Base-by-base conservation (phyloP, 2,797 vertebrate genomes). In the Fundulus diaphanus region DNA sequence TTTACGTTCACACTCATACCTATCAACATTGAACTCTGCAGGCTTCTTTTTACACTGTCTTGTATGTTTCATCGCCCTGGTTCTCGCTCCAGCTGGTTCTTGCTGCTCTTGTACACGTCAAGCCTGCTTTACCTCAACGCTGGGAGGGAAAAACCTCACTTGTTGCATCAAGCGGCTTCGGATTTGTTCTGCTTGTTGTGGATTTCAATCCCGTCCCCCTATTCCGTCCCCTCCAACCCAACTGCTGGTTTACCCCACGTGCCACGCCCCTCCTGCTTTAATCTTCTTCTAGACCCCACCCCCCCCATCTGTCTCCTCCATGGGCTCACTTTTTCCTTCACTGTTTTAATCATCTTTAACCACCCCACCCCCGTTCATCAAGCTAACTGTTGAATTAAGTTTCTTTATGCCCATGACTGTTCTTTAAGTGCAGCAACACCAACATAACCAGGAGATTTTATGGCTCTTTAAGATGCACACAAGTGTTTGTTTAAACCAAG, bases 311-410 rank as follows among this genome's bases (percentile, higher is more conserved):
- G 42, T 37, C 56, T 42, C 73, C 68, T 44, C 65, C 18, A 54
- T 51, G 48, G 33, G 72, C 52, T 82, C 44, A 57, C 83, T 85
- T 85, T 72, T 80, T 81, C 80, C 71, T 52, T 89, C 80, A 76
- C 85, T 81, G 85, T 82, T 84, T 81, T 89, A 92, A 92, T 92
- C 87, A 83, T 84, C 79, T 90, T 82, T 87, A 79, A 89, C 81
- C 86, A 85, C 89, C 91, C 85, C 85, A 88, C 81, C 74, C 82
- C 83, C 78, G 77, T 77, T 67, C 79, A 73, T 83, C 77, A 77
- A 3, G 0, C 57, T 69, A 44, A 70, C 78, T 22, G 24, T 33
- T 63, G 13, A 61, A 78, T 82, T 81, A 52, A 61, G 2, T 68
- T 7, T 3, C 54, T 85, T 46, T 27, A 66, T 82, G 27, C 12